These are phyloP conservation scores for Habrosyne pyritoides DNA, from an alignment of 2,888 invertebrate species.

Conservation along the genomic window DNA sequence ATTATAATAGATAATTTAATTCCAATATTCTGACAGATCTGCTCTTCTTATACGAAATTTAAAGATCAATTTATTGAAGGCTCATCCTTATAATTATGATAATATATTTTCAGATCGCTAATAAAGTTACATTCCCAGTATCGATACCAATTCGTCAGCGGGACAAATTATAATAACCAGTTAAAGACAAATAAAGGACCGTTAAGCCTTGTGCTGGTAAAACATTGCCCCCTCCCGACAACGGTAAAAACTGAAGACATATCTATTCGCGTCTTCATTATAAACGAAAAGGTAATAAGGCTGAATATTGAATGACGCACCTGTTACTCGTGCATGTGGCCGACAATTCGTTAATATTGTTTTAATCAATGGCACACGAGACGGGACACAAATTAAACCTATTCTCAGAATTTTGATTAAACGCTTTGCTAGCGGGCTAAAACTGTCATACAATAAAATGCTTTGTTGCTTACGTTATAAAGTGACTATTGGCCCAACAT, in stretches of 20 bases:
- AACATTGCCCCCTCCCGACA: neutral
- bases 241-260: neutral
- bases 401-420: neutral
- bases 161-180: neutral
- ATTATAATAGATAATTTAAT: too few relatives aligned
- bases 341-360: constrained; percentile 46
- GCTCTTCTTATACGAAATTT: too few relatives aligned
- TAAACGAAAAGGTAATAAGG: neutral
- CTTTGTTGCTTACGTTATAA: too few relatives aligned
- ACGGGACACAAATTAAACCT: neutral
- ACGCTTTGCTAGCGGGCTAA: too few relatives aligned
- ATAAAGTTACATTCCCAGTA: neutral
- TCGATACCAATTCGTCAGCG: neutral
- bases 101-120: neutral
- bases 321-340: constrained; percentile 20
- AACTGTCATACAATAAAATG: too few relatives aligned
- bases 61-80: too few relatives aligned
- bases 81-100: too few relatives aligned
- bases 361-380: constrained; percentile 37
- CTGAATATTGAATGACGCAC: constrained; percentile 18
- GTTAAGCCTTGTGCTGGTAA: neutral
- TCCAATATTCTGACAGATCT: too few relatives aligned
- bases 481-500: too few relatives aligned
- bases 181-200: neutral
- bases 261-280: neutral